A percentile compares a stretch with the other conserved stretches of the same genome.
Evolutionary conservation across 2,888 invertebrate species (phyloP).

Genomic region (Euspilapteryx auroguttella): DNA sequence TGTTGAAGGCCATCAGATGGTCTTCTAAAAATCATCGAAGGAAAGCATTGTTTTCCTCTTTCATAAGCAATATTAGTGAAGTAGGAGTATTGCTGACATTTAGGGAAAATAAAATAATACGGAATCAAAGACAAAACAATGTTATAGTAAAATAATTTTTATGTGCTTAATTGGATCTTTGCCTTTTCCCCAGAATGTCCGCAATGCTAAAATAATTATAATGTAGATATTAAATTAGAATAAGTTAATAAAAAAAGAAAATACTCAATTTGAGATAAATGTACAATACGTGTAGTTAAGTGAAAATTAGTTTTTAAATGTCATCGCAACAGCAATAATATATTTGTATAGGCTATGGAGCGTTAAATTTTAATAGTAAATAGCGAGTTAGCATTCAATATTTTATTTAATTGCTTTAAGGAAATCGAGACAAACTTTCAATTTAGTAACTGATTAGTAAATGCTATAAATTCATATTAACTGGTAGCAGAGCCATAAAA

Average conservation of each 20-base stretch:
- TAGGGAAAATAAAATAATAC: too few species aligned
- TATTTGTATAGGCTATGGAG: constrained; percentile 60
- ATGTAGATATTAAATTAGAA: too few species aligned
- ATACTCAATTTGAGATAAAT: constrained; percentile 56
- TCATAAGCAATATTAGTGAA: constrained; percentile 50
- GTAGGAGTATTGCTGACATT: constrained; percentile 24
- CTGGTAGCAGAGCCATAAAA: too few species aligned
- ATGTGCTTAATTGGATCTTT: too few species aligned
- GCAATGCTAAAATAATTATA: too few species aligned
- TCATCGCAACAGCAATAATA: constrained; percentile 59
- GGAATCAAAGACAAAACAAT: too few species aligned
- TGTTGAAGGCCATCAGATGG: constrained; percentile 1
- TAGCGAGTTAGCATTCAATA: constrained; percentile 52
- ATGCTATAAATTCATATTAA: too few species aligned
- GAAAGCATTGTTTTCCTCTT: constrained; percentile 44
- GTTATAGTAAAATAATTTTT: too few species aligned
- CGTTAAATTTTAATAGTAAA: constrained; percentile 54
- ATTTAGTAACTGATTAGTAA: too few species aligned
- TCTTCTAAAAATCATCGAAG: constrained; percentile 12
- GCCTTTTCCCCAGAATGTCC: too few species aligned
- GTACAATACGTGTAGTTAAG: constrained; percentile 26
- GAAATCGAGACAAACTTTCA: too few species aligned
- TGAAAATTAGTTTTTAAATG: constrained; percentile 11
- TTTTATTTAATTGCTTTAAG: too few species aligned
- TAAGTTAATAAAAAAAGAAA: constrained; percentile 34